Evolutionary conservation across 2,797 vertebrate species (phyloP).

Genomic region (Nyctibius grandis): DNA sequence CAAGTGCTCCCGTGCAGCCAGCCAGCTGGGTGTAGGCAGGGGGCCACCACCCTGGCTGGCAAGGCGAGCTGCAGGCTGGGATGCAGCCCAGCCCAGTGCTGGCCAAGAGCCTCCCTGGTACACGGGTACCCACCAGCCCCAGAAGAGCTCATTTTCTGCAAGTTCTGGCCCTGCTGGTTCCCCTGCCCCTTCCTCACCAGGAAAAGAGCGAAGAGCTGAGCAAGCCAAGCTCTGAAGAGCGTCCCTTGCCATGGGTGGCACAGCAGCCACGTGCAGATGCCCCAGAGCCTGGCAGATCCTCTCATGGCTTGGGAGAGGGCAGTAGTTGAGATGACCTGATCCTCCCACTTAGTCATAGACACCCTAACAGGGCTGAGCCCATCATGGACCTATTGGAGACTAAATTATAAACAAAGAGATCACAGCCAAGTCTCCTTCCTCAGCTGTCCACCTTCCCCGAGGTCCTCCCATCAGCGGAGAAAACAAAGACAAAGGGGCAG

Average conservation of each 20-base stretch:
- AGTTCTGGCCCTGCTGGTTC: neutral
- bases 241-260: neutral
- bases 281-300: neutral
- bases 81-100: neutral
- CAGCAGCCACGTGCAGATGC: accelerated
- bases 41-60: neutral
- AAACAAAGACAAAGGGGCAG: neutral
- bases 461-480: neutral
- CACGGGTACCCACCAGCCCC: neutral
- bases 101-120: neutral
- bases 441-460: neutral
- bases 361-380: neutral
- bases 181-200: neutral
- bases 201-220: neutral
- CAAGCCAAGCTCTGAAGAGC: neutral
- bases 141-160: neutral
- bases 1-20: accelerated
- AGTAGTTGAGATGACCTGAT: neutral
- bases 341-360: neutral
- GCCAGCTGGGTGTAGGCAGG: neutral
- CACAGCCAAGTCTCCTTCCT: neutral
- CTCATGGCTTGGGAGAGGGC: neutral
- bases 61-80: neutral
- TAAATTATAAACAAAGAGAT: neutral
- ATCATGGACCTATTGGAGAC: neutral